These are phyloP conservation scores for Biston stratarius DNA, from an alignment of 2,888 invertebrate species.

Conservation along the genomic window DNA sequence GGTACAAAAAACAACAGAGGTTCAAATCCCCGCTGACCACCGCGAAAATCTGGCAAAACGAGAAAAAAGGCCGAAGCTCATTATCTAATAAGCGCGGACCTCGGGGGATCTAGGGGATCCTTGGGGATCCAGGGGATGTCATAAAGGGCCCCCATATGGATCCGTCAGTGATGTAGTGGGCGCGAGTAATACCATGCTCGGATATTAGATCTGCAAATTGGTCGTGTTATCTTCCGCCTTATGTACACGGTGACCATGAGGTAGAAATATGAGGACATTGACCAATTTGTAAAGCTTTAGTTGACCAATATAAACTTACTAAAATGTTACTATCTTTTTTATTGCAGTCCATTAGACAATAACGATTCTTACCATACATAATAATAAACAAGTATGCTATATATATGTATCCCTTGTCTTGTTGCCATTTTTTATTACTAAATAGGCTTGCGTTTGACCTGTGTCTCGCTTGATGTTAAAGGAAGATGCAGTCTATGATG, in stretches of 20 bases:
- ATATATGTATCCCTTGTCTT: no score
- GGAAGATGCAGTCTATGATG: no score
- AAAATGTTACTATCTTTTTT: no score
- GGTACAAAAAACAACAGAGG: constrained; percentile 28
- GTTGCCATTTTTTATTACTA: no score
- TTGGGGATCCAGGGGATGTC: constrained; percentile 55
- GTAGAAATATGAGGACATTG: constrained; percentile 17
- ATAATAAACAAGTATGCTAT: no score
- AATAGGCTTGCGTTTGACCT: no score
- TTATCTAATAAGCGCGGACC: constrained; percentile 56
- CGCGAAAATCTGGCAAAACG: constrained; percentile 46
- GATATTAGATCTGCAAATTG: constrained; percentile 83
- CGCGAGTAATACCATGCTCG: constrained; percentile 65
- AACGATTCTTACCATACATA: no score
- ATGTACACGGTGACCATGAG: constrained; percentile 55
- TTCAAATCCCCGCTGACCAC: constrained; percentile 34
- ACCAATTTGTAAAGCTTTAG: no score
- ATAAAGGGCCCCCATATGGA: constrained; percentile 66
- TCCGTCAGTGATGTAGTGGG: constrained; percentile 60
- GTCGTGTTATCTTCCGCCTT: constrained; percentile 72
- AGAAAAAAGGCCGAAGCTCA: constrained; percentile 49
- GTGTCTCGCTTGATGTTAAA: no score
- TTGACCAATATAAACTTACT: no score
- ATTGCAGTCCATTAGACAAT: no score
- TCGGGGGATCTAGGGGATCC: constrained; percentile 25